These are phyloP conservation scores for Drosophila mimica DNA, from an alignment of 2,888 invertebrate genomes.

Conservation along the genomic window DNA sequence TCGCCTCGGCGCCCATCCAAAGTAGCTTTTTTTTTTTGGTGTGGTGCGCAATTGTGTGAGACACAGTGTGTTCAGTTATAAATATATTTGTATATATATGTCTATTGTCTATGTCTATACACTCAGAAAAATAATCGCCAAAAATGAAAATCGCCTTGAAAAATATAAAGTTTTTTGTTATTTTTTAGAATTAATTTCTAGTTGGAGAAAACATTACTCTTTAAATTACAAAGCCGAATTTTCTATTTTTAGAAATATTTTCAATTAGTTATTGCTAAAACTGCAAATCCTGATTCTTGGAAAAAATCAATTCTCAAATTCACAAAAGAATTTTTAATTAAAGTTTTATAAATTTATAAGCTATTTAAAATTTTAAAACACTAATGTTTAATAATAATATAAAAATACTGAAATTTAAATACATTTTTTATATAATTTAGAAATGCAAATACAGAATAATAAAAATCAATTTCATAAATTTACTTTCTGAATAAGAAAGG, in stretches of 20 bases:
- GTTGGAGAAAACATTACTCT: neutral
- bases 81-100: conserved; percentile 25
- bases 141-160: neutral
- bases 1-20: conserved; percentile 83
- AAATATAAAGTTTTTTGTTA: neutral
- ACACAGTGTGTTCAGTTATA: conserved; percentile 42
- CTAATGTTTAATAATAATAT: neutral
- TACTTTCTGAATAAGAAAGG: neutral
- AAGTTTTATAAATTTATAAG: neutral
- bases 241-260: neutral
- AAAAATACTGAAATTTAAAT: neutral
- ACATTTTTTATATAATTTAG: neutral
- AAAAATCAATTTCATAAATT: neutral
- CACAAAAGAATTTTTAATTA: neutral
- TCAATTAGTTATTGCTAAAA: neutral
- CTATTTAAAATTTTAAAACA: neutral
- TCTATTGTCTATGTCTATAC: conserved; percentile 10
- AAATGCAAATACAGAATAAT: neutral
- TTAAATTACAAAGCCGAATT: neutral
- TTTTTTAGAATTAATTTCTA: neutral
- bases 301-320: neutral
- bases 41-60: conserved; percentile 45
- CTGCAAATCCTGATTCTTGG: neutral
- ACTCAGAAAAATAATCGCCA: conserved; percentile 4
- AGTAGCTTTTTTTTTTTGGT: conserved; percentile 72